Conservation (phyloP, 2,888 invertebrate genomes). For the Steinernema carpocapsae region DNA sequence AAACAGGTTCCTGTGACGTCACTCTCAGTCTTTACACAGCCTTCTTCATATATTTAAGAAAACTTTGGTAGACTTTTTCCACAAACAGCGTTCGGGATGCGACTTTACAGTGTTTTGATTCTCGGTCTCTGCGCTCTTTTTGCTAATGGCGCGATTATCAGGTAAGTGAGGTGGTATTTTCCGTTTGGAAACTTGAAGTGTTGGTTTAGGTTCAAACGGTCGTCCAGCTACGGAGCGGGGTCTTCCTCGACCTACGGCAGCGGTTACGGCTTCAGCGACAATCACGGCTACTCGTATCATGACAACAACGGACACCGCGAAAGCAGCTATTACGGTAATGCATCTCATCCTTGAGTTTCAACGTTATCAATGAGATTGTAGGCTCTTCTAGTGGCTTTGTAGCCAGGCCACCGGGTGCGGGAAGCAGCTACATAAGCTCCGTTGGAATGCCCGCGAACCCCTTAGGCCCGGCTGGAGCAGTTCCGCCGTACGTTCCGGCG, state of each 20-base stretch:
- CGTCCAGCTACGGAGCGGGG: background rate
- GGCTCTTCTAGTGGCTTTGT: background rate
- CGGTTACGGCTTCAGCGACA: conserved; percentile 5
- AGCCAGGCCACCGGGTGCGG: background rate
- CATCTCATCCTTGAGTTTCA: background rate
- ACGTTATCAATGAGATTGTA: background rate
- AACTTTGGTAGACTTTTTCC: too few species aligned
- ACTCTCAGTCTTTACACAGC: too few species aligned
- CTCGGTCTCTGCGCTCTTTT: background rate
- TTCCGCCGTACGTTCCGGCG: background rate
- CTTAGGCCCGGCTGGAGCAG: background rate
- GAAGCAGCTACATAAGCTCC: background rate
- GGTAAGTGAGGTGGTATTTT: background rate
- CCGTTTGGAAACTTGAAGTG: too few species aligned
- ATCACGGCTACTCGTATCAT: background rate
- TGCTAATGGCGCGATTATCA: background rate
- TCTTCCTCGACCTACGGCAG: conserved; percentile 8
- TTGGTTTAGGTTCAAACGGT: background rate
- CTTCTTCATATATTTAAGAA: too few species aligned
- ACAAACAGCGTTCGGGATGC: background rate
- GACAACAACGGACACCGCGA: background rate
- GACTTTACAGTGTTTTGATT: background rate
- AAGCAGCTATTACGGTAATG: background rate
- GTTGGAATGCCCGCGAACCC: too few species aligned
- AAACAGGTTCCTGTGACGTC: too few species aligned